Evolutionary conservation across 2,113 vertebrate species (phyloP).

Genomic region (Machaerirhynchus nigripectus): DNA sequence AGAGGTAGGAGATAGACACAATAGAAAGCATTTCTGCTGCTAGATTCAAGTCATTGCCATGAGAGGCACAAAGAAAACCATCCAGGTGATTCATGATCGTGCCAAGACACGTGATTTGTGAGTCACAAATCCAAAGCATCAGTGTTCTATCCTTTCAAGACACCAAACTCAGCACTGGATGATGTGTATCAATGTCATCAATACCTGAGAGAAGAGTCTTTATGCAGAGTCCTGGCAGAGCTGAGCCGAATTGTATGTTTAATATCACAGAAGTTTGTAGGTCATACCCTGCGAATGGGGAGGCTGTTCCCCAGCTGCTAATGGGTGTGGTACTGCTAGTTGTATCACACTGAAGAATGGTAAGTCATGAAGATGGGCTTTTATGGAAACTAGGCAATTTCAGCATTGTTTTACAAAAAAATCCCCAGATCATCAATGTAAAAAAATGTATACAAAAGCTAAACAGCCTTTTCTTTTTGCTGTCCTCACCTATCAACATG

Average conservation of each 20-base stretch:
- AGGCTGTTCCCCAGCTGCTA: background rate
- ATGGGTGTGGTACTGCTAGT: fast-evolving
- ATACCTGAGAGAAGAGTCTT: background rate
- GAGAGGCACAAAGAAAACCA: background rate
- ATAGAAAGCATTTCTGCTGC: background rate
- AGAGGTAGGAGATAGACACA: background rate
- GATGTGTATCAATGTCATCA: background rate
- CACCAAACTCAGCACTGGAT: background rate
- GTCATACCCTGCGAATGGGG: background rate
- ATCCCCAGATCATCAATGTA: background rate
- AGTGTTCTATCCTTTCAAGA: background rate
- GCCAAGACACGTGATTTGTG: background rate
- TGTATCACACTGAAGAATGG: background rate
- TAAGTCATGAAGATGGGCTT: background rate
- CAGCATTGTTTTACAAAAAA: background rate
- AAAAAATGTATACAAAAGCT: background rate
- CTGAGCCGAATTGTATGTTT: background rate
- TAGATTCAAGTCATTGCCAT: background rate
- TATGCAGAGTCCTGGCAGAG: background rate
- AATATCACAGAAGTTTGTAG: background rate
- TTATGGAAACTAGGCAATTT: background rate
- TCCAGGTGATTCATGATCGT: background rate
- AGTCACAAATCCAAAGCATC: background rate
- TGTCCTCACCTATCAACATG: background rate
- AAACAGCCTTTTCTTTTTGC: background rate